Conservation (phyloP, 2,888 invertebrate species). For the Philopedon plagiatum region DNA sequence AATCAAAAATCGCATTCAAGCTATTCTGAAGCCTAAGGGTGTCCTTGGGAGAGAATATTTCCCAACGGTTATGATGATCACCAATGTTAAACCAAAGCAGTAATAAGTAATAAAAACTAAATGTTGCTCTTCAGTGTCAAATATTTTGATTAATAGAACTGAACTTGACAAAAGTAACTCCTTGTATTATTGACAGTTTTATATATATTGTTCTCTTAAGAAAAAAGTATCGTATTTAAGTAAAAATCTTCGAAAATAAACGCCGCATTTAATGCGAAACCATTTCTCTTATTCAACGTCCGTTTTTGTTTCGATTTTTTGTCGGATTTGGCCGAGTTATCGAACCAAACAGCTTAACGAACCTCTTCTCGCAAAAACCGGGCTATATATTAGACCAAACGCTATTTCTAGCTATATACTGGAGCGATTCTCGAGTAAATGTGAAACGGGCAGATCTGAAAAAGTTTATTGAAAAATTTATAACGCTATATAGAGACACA, state of each 20-base stretch:
- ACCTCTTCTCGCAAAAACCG: conserved; percentile 10
- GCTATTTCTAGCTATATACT: neutral
- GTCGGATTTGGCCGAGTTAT: conserved; percentile 29
- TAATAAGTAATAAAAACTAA: too few species aligned
- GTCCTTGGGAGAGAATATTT: too few species aligned
- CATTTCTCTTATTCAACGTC: conserved; percentile 30
- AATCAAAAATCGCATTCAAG: too few species aligned
- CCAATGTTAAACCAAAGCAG: too few species aligned
- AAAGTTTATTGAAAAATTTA: too few species aligned
- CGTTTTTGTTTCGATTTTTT: conserved; percentile 23
- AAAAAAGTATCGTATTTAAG: conserved; percentile 4
- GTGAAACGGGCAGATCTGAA: too few species aligned
- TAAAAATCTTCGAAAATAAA: conserved; percentile 15
- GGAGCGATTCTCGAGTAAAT: neutral
- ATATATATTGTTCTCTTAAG: neutral
- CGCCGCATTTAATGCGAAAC: conserved; percentile 19
- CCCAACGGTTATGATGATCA: too few species aligned
- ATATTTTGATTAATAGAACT: too few species aligned
- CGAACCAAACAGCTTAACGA: conserved; percentile 26
- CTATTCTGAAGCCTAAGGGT: too few species aligned
- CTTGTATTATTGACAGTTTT: neutral
- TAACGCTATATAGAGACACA: too few species aligned
- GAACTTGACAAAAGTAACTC: neutral
- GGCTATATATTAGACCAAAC: neutral
- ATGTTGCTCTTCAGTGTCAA: too few species aligned